Evolutionary conservation across 2,113 vertebrate species (phyloP).

Genomic region (Larimichthys crocea): DNA sequence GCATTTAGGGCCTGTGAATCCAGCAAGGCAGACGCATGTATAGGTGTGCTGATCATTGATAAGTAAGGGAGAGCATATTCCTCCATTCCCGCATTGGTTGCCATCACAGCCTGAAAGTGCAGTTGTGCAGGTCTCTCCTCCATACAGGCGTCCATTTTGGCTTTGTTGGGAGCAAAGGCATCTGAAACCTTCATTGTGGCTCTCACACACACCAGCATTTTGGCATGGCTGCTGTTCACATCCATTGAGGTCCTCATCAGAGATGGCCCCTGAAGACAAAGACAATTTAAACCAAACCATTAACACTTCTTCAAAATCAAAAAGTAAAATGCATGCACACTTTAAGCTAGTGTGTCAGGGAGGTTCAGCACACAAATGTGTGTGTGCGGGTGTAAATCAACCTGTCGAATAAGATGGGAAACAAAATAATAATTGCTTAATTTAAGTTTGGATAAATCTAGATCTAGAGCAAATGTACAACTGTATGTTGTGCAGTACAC

Average conservation of each 20-base stretch:
- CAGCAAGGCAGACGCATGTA: constrained; percentile 86
- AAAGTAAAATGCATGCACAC: neutral
- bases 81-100: constrained; percentile 87
- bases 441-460: neutral
- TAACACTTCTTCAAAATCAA: neutral
- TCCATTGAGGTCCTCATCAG: constrained; percentile 81
- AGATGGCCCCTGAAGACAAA: constrained; percentile 80
- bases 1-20: constrained; percentile 86
- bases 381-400: neutral
- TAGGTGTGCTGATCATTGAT: constrained; percentile 80
- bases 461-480: neutral
- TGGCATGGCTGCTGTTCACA: constrained; percentile 89
- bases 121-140: constrained; percentile 88
- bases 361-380: neutral
- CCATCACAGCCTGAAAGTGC: constrained; percentile 87
- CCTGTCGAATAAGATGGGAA: neutral
- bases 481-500: neutral
- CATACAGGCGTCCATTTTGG: constrained; percentile 83
- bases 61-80: constrained; percentile 86
- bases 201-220: constrained; percentile 90
- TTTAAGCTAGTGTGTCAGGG: neutral
- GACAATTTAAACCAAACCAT: neutral
- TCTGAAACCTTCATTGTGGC: constrained; percentile 82
- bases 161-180: constrained; percentile 87
- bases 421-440: neutral